Evolutionary conservation across 1,140 invertebrate genomes (phyloP).

Genomic region (Heliconius nattereri): DNA sequence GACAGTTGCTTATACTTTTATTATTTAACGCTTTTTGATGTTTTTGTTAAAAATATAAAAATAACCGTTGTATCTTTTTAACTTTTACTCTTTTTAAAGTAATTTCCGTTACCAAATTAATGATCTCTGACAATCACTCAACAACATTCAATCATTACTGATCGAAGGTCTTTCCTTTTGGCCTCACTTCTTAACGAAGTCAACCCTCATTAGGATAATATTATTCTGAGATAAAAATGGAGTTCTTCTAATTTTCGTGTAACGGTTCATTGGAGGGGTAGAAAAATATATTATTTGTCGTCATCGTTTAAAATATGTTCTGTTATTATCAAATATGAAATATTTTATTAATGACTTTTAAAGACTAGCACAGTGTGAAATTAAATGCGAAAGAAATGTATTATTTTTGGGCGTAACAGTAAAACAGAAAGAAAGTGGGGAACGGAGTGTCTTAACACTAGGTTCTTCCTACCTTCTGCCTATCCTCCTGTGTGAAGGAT

Average conservation of each 20-base stretch:
- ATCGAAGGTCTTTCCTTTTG: constrained; percentile 23
- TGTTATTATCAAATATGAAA: not conserved
- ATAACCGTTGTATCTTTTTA: not conserved
- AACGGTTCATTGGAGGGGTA: constrained; percentile 1
- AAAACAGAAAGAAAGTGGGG: too few species aligned
- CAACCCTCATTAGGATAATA: constrained; percentile 28
- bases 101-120: not conserved
- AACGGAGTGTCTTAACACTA: too few species aligned
- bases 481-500: too few species aligned
- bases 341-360: not conserved
- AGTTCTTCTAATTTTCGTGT: constrained; percentile 4
- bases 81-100: not conserved
- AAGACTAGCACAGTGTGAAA: not conserved
- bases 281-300: not conserved
- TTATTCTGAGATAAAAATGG: not conserved
- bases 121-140: constrained; percentile 1
- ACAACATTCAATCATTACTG: not conserved
- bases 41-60: not conserved
- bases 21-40: not conserved
- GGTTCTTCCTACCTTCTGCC: too few species aligned
- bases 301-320: not conserved
- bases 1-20: not conserved
- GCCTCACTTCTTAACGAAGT: constrained; percentile 27
- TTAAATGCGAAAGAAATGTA: too few species aligned
- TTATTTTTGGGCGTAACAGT: too few species aligned